Percentiles rank a stretch among this genome's conserved stretches.
Evolutionary conservation across 2,888 invertebrate species (phyloP).

Genomic region (Cheilosia urbana): DNA sequence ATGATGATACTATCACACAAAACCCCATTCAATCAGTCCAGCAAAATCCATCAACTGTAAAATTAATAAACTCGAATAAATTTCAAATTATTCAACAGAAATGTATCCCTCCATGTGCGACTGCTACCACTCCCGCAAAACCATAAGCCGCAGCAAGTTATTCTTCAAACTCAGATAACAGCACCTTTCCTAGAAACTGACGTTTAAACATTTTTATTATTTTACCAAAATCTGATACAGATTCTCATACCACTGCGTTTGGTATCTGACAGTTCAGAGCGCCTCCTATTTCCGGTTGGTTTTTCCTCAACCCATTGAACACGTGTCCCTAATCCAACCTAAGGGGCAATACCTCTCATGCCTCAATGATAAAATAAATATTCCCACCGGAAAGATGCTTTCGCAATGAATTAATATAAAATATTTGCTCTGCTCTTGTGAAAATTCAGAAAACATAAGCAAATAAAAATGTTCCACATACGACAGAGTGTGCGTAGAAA

Average conservation of each 20-base stretch:
- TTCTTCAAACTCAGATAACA: neutral
- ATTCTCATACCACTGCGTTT: neutral
- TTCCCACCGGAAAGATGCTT: no score
- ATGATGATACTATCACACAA: no score
- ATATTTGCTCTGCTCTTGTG: neutral
- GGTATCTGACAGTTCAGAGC: neutral
- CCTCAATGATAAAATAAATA: neutral
- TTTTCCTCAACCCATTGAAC: no score
- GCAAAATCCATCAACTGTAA: no score
- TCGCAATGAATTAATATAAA: neutral
- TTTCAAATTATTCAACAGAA: no score
- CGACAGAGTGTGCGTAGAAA: neutral
- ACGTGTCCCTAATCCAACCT: no score
- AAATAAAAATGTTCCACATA: constrained; percentile 20
- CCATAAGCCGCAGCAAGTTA: neutral
- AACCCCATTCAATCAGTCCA: no score
- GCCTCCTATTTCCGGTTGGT: no score
- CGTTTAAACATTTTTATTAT: neutral
- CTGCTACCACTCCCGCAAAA: neutral
- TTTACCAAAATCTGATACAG: neutral
- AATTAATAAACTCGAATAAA: no score
- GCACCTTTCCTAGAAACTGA: neutral
- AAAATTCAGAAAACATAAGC: neutral
- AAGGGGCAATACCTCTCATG: no score
- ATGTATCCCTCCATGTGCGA: neutral